These are phyloP conservation scores for Temnothorax ravouxi DNA, from an alignment of 2,888 invertebrate species.

Conservation along the genomic window DNA sequence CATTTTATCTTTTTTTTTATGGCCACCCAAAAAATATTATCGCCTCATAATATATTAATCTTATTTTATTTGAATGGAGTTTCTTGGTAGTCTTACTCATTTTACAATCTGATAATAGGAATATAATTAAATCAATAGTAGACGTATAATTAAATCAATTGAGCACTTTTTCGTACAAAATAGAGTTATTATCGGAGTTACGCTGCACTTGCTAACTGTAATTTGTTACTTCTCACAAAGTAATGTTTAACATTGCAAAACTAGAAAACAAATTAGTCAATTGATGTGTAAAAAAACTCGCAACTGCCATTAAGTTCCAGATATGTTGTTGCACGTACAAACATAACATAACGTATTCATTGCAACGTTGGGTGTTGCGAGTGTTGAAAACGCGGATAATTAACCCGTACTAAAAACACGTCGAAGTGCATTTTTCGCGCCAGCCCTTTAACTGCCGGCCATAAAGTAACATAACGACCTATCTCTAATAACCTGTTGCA, in stretches of 20 bases:
- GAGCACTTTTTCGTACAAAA: background rate
- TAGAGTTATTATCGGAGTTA: slow-evolving; percentile 20
- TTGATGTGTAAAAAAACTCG: background rate
- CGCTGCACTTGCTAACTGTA: background rate
- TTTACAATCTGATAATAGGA: background rate
- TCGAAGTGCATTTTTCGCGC: slow-evolving; percentile 18
- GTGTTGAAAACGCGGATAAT: slow-evolving; percentile 35
- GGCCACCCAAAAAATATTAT: background rate
- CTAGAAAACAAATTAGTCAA: slow-evolving; percentile 3
- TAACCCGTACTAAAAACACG: slow-evolving; percentile 25
- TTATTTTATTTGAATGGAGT: background rate
- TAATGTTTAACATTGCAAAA: slow-evolving; percentile 6
- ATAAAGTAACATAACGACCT: slow-evolving; percentile 32
- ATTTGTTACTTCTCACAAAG: background rate
- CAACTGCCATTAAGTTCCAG: slow-evolving; percentile 1
- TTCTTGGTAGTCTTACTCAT: background rate
- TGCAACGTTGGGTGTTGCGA: background rate
- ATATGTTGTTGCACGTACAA: slow-evolving; percentile 16
- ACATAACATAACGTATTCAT: slow-evolving; percentile 21
- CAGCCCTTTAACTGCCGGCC: slow-evolving; percentile 23
- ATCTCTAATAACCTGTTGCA: slow-evolving; percentile 29
- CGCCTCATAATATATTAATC: background rate
- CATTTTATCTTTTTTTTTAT: slow-evolving; percentile 3
- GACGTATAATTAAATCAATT: slow-evolving; percentile 15
- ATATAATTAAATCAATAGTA: slow-evolving; percentile 11